Evolutionary conservation across 1,140 invertebrate species (phyloP).

Genomic region (Drosophila truncata): DNA sequence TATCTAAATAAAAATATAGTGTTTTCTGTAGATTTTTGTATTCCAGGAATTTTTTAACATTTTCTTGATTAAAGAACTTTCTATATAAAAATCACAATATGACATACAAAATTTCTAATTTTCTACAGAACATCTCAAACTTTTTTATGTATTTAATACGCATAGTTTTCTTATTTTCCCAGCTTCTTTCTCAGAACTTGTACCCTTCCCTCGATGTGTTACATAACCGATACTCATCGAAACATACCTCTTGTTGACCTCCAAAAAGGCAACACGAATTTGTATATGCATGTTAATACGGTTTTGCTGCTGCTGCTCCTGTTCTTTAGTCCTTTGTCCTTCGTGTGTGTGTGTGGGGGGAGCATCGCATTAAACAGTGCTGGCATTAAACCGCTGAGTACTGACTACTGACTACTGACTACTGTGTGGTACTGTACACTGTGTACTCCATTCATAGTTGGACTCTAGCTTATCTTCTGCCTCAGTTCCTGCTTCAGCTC

Average conservation of each 20-base stretch:
- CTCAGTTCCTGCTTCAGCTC: neutral
- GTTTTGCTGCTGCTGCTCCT: slow-evolving; percentile 10
- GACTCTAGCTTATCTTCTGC: slow-evolving; percentile 3
- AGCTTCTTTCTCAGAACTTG: neutral
- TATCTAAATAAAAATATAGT: too few species aligned
- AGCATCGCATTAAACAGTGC: slow-evolving; percentile 50
- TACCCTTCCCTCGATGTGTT: neutral
- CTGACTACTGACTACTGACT: neutral
- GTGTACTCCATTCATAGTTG: slow-evolving; percentile 38
- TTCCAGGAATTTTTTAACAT: too few species aligned
- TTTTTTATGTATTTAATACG: too few species aligned
- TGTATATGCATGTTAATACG: slow-evolving; percentile 63
- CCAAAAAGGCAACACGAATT: slow-evolving; percentile 39
- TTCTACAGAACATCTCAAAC: too few species aligned
- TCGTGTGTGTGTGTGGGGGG: neutral
- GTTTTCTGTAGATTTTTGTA: too few species aligned
- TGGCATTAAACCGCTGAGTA: slow-evolving; percentile 56
- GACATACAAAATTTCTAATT: too few species aligned
- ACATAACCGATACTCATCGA: neutral
- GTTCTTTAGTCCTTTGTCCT: neutral
- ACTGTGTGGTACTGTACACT: slow-evolving; percentile 10
- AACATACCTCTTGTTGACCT: slow-evolving; percentile 10
- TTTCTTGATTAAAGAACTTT: too few species aligned
- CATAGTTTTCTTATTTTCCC: neutral
- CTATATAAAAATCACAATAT: too few species aligned